Percentiles rank a stretch among this genome's conserved stretches.
These are phyloP conservation scores for Lemur catta DNA, from an alignment of 2,797 vertebrate genomes.

Conservation along the genomic window DNA sequence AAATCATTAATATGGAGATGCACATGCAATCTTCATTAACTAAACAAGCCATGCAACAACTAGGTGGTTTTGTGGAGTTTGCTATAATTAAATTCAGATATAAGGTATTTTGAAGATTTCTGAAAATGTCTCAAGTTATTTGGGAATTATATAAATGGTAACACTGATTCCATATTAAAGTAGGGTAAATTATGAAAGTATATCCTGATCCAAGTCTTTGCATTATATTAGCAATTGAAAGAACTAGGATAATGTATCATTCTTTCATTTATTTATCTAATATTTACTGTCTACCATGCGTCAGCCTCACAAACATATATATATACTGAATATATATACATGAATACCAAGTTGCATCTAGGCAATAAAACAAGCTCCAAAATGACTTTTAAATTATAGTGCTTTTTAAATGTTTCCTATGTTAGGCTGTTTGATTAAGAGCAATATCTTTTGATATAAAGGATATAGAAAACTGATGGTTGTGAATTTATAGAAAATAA, in stretches of 20 bases:
- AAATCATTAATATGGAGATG: not conserved
- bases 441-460: not conserved
- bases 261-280: not conserved
- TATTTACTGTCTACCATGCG: not conserved
- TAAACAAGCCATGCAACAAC: not conserved
- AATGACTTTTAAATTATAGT: constrained; percentile 11
- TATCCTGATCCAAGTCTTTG: not conserved
- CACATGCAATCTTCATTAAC: not conserved
- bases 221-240: not conserved
- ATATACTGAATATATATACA: not conserved
- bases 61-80: not conserved
- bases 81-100: not conserved
- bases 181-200: constrained; percentile 37
- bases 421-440: not conserved
- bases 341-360: not conserved
- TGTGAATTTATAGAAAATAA: not conserved
- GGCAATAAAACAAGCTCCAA: not conserved
- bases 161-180: constrained; percentile 23
- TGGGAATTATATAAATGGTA: not conserved
- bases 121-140: constrained; percentile 20
- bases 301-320: not conserved
- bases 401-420: not conserved
- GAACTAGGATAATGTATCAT: not conserved
- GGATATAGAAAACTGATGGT: not conserved
- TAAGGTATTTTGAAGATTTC: not conserved